phyloP scores from a whole-genome alignment of 2,113 vertebrate species.

The Rousettus leschenaultii region DNA sequence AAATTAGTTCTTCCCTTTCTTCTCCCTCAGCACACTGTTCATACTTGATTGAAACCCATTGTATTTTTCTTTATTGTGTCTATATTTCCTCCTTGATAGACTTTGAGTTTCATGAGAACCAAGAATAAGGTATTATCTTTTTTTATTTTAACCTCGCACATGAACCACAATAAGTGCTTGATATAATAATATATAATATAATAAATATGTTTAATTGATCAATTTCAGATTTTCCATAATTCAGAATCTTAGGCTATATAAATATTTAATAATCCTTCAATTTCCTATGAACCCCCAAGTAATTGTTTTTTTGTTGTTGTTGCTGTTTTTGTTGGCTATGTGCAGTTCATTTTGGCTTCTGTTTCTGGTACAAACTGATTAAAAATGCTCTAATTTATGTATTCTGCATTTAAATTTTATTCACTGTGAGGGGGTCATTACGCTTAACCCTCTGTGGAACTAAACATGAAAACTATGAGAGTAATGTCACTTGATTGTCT shows the following conservation, averaged over 20 bases:
- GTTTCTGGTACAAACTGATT: neutral
- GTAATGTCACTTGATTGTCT: neutral
- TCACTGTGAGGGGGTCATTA: neutral
- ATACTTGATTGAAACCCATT: neutral
- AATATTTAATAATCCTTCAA: neutral
- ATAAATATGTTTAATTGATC: neutral
- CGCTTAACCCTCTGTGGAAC: neutral
- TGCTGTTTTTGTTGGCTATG: neutral
- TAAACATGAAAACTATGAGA: neutral
- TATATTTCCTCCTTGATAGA: neutral
- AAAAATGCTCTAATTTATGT: neutral
- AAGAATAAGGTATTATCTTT: neutral
- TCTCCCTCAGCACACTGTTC: neutral
- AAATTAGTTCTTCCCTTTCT: neutral
- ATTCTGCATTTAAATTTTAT: neutral
- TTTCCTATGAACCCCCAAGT: neutral
- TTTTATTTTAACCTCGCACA: neutral
- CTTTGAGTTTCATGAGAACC: neutral
- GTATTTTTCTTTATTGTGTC: neutral
- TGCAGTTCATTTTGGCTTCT: neutral
- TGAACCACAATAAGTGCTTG: neutral
- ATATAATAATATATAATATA: neutral
- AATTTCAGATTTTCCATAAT: neutral
- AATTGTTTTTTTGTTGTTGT: neutral
- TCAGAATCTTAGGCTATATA: neutral